Base-by-base conservation (phyloP, 2,888 invertebrate species). In the Drosophila pseudotakahashii region DNA sequence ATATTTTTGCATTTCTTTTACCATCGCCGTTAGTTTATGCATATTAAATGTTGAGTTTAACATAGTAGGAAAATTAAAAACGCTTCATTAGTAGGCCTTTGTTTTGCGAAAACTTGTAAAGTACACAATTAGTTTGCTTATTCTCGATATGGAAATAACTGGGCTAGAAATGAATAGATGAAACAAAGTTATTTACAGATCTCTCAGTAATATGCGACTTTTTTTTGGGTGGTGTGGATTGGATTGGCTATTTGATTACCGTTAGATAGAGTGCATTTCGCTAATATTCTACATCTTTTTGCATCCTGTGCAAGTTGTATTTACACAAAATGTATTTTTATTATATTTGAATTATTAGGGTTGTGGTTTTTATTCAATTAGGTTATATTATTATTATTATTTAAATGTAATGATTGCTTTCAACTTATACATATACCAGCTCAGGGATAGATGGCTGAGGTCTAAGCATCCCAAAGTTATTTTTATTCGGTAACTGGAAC, bases 381-480 rank as follows among this genome's bases (percentile, higher is more conserved):
- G 30, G 51, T 64, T 39, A 67, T 67, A 67, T 66, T 67, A 50
- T 72, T 67, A 50, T 72, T 86, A 67, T 66, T 67, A 50, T 72
- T 86, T 81, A 87, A 87, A 75, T 81, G 68, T 81, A 87, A 87
- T 81, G 81, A 81, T 81, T 81, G 81, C 88, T 81, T 81, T 81
- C 77, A 81, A 87, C 81, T 87, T 79, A 82, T 81, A 76, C 74
- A 69, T 81, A 78, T 78, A 69, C 39, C 66, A 34, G 44, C 66
- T 64, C 37, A 45, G 50, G 23, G 37, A 14, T n/a, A 14, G 26
- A 32, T 36, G 30, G 30, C 30, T 42, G 7, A 26, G 39, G 14
- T 30, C 26, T 30, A 41, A 5, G 5, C 14, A 47, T 26, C 16
- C 36, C 26, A 47, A 41, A 19, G 16, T 26, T 26, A 7, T 30